A percentile compares a stretch with the other conserved stretches of the same genome.
phyloP scores from a whole-genome alignment of 2,888 invertebrate genomes.

The Epinotia demarniana region DNA sequence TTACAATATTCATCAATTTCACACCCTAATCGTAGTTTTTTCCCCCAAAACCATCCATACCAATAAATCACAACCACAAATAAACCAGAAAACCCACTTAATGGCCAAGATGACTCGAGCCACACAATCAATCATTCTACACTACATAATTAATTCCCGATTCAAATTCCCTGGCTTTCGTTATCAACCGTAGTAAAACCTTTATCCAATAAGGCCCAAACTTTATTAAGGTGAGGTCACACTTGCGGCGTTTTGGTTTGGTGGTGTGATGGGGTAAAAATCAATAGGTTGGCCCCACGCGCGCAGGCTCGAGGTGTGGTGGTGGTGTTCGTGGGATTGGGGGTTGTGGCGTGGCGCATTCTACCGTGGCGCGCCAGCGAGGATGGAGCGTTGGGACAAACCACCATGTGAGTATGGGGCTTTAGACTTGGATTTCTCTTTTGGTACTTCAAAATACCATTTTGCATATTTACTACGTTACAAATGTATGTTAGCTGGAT shows the following conservation, averaged over 20 bases:
- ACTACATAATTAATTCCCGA: constrained; percentile 80
- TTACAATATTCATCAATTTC: constrained; percentile 1
- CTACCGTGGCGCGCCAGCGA: constrained; percentile 61
- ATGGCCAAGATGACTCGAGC: constrained; percentile 50
- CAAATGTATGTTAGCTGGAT: background rate
- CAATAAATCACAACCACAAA: constrained; percentile 47
- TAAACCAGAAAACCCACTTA: constrained; percentile 48
- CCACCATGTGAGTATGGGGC: constrained; percentile 55
- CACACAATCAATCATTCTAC: constrained; percentile 76
- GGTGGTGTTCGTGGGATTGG: constrained; percentile 73
- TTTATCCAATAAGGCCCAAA: background rate
- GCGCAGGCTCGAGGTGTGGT: constrained; percentile 79
- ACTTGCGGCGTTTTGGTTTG: constrained; percentile 50
- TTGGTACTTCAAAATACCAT: background rate
- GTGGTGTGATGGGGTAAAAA: constrained; percentile 74
- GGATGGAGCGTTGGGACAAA: constrained; percentile 45
- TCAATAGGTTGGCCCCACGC: constrained; percentile 80
- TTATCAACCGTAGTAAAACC: constrained; percentile 41
- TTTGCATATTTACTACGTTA: background rate
- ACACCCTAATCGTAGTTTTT: constrained; percentile 2
- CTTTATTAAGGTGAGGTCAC: background rate
- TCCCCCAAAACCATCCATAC: constrained; percentile 30
- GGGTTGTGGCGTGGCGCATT: constrained; percentile 71
- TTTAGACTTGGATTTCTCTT: background rate
- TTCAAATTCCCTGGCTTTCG: constrained; percentile 65